Conservation (phyloP, 2,797 vertebrate species). For the Phrynocephalus guinanensis region DNA sequence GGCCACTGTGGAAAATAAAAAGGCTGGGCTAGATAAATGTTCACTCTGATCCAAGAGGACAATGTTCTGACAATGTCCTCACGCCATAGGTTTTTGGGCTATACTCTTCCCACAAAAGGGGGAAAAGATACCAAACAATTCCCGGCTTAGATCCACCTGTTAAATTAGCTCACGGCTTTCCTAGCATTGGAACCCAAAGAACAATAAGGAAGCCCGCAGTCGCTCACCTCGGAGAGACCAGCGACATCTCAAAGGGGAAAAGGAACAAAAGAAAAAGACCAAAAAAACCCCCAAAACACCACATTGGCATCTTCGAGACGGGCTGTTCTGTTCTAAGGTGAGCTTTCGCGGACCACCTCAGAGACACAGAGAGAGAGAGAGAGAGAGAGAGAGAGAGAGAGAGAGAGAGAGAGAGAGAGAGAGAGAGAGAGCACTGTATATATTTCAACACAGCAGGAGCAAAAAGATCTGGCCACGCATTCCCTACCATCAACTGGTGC, state of each 20-base stretch:
- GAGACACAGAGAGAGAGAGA: no score
- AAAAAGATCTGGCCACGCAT: not conserved
- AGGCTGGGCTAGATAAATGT: not conserved
- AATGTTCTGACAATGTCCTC: not conserved
- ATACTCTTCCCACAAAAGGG: not conserved
- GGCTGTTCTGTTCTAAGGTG: no score
- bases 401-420: no score
- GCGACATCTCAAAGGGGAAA: no score
- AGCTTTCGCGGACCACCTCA: no score
- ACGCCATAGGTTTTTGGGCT: not conserved
- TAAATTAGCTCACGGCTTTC: not conserved
- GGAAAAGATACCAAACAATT: not conserved
- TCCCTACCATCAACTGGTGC: not conserved
- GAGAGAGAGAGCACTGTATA: no score
- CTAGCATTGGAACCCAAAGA: not conserved
- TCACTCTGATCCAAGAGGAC: not conserved
- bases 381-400: no score
- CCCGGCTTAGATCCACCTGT: not conserved
- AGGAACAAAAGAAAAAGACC: no score
- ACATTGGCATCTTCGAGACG: no score
- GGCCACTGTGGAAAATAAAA: not conserved
- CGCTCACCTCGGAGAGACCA: not conserved
- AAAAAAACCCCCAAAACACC: no score
- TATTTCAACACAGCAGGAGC: not conserved
- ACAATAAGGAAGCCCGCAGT: no score